These are phyloP conservation scores for Ypsolopha scabrella DNA, from an alignment of 2,888 invertebrate genomes.

Conservation along the genomic window DNA sequence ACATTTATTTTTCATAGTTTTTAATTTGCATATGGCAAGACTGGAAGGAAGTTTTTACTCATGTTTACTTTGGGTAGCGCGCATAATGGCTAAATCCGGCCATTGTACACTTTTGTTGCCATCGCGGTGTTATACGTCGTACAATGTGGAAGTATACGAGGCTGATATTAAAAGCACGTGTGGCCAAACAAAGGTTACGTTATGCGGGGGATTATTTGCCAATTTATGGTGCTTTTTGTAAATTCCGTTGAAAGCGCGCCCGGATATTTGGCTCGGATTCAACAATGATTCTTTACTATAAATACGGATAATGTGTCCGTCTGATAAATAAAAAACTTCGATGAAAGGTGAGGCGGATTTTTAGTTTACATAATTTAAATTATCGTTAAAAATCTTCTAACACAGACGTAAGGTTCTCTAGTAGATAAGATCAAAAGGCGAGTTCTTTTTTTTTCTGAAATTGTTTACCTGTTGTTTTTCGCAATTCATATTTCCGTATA, in stretches of 20 bases:
- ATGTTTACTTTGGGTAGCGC: conserved; percentile 54
- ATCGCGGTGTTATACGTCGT: conserved; percentile 13
- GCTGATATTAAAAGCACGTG: conserved; percentile 69
- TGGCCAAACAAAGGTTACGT: conserved; percentile 70
- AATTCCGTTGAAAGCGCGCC: conserved; percentile 60
- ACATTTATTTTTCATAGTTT: too few relatives aligned
- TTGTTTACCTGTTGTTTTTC: too few relatives aligned
- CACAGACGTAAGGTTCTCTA: too few relatives aligned
- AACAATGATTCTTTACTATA: conserved; percentile 66
- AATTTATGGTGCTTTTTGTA: conserved; percentile 69
- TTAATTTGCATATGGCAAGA: too few relatives aligned
- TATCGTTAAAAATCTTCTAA: too few relatives aligned
- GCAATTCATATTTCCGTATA: too few relatives aligned
- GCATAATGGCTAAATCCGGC: conserved; percentile 62
- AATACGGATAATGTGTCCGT: conserved; percentile 46
- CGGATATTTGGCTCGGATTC: conserved; percentile 70
- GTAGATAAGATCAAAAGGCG: too few relatives aligned
- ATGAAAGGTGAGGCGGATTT: conserved; percentile 22
- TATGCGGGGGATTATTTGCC: conserved; percentile 71
- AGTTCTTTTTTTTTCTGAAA: too few relatives aligned
- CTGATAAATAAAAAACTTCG: conserved; percentile 33
- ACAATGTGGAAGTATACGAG: conserved; percentile 12
- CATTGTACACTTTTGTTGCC: conserved; percentile 33
- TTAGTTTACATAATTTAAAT: too few relatives aligned
- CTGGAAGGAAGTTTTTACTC: conserved; percentile 42